Evolutionary conservation across 2,888 invertebrate species (phyloP).

Genomic region (Criorhina ranunculi): DNA sequence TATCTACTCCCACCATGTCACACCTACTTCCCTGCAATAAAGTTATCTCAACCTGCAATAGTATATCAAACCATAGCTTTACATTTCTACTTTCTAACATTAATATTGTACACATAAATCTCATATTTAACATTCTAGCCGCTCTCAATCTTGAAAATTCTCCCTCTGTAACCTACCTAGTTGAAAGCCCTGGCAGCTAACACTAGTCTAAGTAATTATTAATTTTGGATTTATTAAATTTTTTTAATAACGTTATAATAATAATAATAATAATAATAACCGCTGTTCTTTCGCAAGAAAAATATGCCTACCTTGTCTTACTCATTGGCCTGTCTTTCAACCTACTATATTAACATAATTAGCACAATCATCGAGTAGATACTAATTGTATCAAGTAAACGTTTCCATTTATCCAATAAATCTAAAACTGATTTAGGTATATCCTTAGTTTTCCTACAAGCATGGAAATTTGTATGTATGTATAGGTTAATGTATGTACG

Average conservation of each 20-base stretch:
- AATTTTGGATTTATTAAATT: too few relatives aligned
- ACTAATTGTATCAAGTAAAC: slow-evolving; percentile 2
- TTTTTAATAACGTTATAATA: slow-evolving; percentile 22
- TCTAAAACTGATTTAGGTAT: slow-evolving; percentile 2
- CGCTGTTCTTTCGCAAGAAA: too few relatives aligned
- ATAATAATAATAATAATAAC: slow-evolving; percentile 16
- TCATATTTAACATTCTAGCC: too few relatives aligned
- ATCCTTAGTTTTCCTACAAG: background rate
- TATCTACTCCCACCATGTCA: too few relatives aligned
- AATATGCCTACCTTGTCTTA: too few relatives aligned
- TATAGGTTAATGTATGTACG: too few relatives aligned
- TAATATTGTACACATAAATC: too few relatives aligned
- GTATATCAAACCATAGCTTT: slow-evolving; percentile 9
- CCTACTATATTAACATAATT: too few relatives aligned
- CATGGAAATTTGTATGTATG: too few relatives aligned
- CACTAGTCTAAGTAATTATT: slow-evolving; percentile 5
- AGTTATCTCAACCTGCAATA: slow-evolving; percentile 4
- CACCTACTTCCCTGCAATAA: too few relatives aligned
- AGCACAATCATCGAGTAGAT: background rate
- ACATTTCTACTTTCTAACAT: background rate
- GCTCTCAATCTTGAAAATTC: too few relatives aligned
- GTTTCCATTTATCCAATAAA: slow-evolving; percentile 15
- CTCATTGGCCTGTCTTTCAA: too few relatives aligned
- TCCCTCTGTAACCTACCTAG: background rate
- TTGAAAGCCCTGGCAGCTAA: slow-evolving; percentile 31